Evolutionary conservation across 1,140 invertebrate genomes (phyloP).

Genomic region (Drosophila insularis): DNA sequence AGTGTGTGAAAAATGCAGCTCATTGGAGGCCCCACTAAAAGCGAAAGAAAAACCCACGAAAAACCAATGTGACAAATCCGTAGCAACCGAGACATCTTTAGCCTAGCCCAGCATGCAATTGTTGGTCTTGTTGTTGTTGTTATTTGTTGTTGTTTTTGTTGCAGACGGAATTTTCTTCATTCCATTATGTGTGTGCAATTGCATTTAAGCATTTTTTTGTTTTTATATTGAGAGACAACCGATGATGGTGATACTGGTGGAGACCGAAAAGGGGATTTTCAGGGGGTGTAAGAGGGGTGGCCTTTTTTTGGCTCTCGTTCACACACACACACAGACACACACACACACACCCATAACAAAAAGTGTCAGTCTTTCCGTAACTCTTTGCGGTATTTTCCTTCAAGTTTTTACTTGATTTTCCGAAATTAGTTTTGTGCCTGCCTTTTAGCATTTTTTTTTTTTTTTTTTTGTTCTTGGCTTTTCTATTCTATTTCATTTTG

Average conservation of each 20-base stretch:
- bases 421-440: slow-evolving; percentile 73
- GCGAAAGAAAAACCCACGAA: slow-evolving; percentile 31
- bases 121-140: slow-evolving; percentile 33
- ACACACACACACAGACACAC: slow-evolving; percentile 64
- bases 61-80: slow-evolving; percentile 69
- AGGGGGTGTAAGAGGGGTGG: slow-evolving; percentile 7
- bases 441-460: slow-evolving; percentile 23
- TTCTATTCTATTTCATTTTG: slow-evolving; percentile 13
- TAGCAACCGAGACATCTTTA: slow-evolving; percentile 51
- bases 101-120: slow-evolving; percentile 74
- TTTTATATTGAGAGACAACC: slow-evolving; percentile 73
- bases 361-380: slow-evolving; percentile 63
- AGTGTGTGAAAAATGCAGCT: slow-evolving; percentile 65
- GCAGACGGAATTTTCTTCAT: slow-evolving; percentile 82
- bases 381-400: slow-evolving; percentile 75
- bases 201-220: slow-evolving; percentile 77
- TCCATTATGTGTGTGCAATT: slow-evolving; percentile 79
- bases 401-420: slow-evolving; percentile 79
- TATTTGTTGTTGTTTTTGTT: slow-evolving; percentile 38
- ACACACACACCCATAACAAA: slow-evolving; percentile 23
- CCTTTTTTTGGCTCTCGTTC: slow-evolving; percentile 78
- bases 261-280: background rate
- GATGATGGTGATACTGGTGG: slow-evolving; percentile 39
- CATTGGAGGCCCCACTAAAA: slow-evolving; percentile 67
- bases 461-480: slow-evolving; percentile 10